These are phyloP conservation scores for Paracentrotus lividus DNA, from an alignment of 53 echinoderm and acorn worm genomes.

Conservation along the genomic window DNA sequence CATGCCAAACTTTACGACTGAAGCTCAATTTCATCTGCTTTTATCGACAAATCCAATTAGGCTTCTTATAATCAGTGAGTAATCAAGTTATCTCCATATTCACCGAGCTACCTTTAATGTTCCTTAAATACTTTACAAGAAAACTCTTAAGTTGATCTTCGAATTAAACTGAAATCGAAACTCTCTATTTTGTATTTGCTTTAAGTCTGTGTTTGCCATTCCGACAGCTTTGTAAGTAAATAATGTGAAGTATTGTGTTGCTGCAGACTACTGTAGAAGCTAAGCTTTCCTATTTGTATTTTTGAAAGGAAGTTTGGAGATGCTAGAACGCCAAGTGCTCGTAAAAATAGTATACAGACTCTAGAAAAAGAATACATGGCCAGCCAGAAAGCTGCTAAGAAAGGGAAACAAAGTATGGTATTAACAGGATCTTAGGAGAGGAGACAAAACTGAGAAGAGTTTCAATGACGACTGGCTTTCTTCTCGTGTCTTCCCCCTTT, in stretches of 20 bases:
- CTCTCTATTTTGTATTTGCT: slow-evolving; percentile 41
- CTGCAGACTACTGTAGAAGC: background rate
- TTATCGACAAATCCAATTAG: slow-evolving; percentile 37
- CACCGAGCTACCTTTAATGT: slow-evolving; percentile 8
- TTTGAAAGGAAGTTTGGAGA: slow-evolving; percentile 40
- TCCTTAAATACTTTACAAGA: slow-evolving; percentile 19
- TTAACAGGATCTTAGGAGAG: slow-evolving; percentile 56
- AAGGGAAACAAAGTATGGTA: slow-evolving; percentile 60
- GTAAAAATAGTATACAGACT: slow-evolving; percentile 31
- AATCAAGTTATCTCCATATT: background rate
- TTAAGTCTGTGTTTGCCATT: slow-evolving; percentile 34
- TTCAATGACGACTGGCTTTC: slow-evolving; percentile 62
- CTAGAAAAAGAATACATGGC: background rate
- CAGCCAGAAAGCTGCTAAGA: slow-evolving; percentile 45
- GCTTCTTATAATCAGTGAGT: slow-evolving; percentile 33
- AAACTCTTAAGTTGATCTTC: slow-evolving; percentile 43
- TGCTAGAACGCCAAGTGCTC: slow-evolving; percentile 54
- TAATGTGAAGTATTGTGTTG: background rate
- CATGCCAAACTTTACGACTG: background rate
- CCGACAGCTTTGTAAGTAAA: slow-evolving; percentile 32
- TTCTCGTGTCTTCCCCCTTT: background rate
- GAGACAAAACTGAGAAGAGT: slow-evolving; percentile 27
- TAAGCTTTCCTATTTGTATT: slow-evolving; percentile 18
- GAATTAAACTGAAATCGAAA: slow-evolving; percentile 53
- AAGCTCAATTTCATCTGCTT: slow-evolving; percentile 21